phyloP scores from a whole-genome alignment of 2,888 invertebrate genomes.

The Vesta saturnalis region DNA sequence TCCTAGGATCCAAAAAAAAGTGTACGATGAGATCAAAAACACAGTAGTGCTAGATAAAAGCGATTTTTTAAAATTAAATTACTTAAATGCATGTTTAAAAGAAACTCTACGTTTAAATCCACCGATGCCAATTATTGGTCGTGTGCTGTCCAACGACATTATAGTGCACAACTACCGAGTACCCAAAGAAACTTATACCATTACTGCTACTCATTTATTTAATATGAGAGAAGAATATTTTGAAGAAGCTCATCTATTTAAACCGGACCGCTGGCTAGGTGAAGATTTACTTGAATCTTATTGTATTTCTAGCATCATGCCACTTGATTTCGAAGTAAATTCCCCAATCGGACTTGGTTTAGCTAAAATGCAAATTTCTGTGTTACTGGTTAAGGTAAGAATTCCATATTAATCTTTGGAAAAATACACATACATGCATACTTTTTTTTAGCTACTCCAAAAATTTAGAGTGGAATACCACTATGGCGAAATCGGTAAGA shows the following conservation, averaged over 20 bases:
- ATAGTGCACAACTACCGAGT: constrained; percentile 70
- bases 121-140: constrained; percentile 71
- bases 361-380: constrained; percentile 69
- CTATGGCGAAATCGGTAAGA: constrained; percentile 71
- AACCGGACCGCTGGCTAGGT: constrained; percentile 72
- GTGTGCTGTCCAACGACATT: constrained; percentile 69
- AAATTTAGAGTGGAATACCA: constrained; percentile 74
- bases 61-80: constrained; percentile 60
- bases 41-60: constrained; percentile 50
- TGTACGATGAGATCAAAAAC: constrained; percentile 69
- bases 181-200: constrained; percentile 69
- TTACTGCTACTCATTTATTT: constrained; percentile 73
- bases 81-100: constrained; percentile 72
- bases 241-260: constrained; percentile 70
- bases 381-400: constrained; percentile 67
- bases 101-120: constrained; percentile 72
- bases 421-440: background rate
- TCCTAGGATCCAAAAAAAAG: constrained; percentile 69
- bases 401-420: background rate
- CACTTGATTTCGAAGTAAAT: constrained; percentile 72
- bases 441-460: constrained; percentile 64
- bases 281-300: constrained; percentile 52
- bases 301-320: constrained; percentile 64
- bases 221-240: constrained; percentile 72
- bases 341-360: constrained; percentile 71